These are phyloP conservation scores for Emys orbicularis DNA, from an alignment of 2,797 vertebrate genomes.

Conservation along the genomic window DNA sequence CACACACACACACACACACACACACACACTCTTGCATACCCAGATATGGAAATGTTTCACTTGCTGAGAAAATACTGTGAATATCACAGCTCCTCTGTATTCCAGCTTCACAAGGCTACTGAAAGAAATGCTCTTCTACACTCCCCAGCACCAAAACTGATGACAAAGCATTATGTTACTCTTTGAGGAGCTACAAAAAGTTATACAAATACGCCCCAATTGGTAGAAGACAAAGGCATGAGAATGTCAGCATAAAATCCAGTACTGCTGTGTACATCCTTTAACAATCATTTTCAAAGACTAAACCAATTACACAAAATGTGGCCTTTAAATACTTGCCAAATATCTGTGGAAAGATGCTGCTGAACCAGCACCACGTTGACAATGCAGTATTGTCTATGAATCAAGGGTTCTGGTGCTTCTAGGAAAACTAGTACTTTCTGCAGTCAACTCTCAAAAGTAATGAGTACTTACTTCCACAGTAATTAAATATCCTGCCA, in stretches of 20 bases:
- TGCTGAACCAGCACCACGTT: conserved; percentile 76
- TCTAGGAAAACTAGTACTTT: conserved; percentile 58
- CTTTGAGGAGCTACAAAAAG: conserved; percentile 58
- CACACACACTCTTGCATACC: neutral
- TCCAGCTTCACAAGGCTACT: neutral
- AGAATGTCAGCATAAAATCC: conserved; percentile 68
- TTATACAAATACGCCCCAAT: conserved; percentile 55
- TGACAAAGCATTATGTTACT: conserved; percentile 56
- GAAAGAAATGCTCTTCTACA: conserved; percentile 59
- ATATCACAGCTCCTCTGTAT: neutral
- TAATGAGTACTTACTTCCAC: conserved; percentile 58
- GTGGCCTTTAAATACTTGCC: conserved; percentile 77
- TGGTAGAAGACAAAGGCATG: conserved; percentile 65
- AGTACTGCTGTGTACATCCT: conserved; percentile 61
- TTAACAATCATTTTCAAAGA: conserved; percentile 74
- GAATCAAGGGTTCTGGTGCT: conserved; percentile 69
- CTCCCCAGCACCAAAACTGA: conserved; percentile 39
- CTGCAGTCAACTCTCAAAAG: conserved; percentile 52
- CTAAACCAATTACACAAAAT: conserved; percentile 73
- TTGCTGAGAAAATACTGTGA: conserved; percentile 51
- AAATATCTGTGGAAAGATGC: conserved; percentile 70
- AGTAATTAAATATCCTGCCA: conserved; percentile 71
- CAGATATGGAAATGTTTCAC: conserved; percentile 15
- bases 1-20: neutral
- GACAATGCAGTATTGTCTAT: conserved; percentile 75